Evolutionary conservation across 2,113 vertebrate genomes (phyloP).

Genomic region (Xyrauchen texanus): DNA sequence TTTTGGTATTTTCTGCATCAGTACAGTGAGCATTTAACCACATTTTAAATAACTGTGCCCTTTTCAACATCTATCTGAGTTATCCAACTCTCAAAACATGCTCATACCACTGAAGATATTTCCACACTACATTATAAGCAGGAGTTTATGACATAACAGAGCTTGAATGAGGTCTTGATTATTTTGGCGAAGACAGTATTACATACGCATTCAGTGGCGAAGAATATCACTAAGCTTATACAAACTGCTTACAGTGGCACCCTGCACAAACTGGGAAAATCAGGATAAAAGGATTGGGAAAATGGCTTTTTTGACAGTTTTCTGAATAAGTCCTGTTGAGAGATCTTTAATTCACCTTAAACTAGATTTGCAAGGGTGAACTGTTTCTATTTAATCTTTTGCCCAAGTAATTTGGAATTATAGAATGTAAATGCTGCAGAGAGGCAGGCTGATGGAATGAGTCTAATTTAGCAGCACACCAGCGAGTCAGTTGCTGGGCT

Average conservation of each 20-base stretch:
- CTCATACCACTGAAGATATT: neutral
- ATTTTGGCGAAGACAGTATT: constrained; percentile 23
- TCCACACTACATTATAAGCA: neutral
- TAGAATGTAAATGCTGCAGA: constrained; percentile 33
- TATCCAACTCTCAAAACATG: neutral
- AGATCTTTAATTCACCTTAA: constrained; percentile 26
- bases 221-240: neutral
- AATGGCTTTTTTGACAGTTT: constrained; percentile 49
- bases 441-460: constrained; percentile 23
- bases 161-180: constrained; percentile 12
- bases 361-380: constrained; percentile 40
- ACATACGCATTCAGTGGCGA: neutral
- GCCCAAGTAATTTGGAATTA: constrained; percentile 39
- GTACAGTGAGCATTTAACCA: neutral
- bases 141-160: constrained; percentile 26
- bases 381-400: constrained; percentile 47
- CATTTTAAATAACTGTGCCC: constrained; percentile 2
- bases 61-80: neutral
- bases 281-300: constrained; percentile 1
- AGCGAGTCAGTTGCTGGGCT: constrained; percentile 31
- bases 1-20: neutral
- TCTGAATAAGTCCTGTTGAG: too few species aligned
- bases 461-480: constrained; percentile 33
- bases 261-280: neutral
- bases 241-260: constrained; percentile 12